These are phyloP conservation scores for Pseudanteris insignis DNA, from an alignment of 2,888 invertebrate species.

Conservation along the genomic window DNA sequence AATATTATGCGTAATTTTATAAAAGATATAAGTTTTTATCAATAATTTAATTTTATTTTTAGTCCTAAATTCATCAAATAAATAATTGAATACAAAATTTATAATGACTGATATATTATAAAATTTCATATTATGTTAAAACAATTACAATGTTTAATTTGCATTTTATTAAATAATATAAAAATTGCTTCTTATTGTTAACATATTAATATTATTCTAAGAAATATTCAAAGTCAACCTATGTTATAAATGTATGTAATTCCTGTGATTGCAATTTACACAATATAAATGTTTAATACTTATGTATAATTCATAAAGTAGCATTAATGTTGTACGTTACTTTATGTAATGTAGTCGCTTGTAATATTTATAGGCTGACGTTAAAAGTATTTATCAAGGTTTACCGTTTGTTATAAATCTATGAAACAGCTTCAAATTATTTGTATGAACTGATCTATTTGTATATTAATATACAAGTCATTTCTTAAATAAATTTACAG, in stretches of 20 bases:
- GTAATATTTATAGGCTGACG: conserved; percentile 33
- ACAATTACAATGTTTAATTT: no score
- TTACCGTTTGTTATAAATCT: conserved; percentile 28
- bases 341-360: conserved; percentile 27
- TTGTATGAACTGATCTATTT: conserved; percentile 34
- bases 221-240: conserved; percentile 18
- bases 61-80: no score
- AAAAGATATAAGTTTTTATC: no score
- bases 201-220: conserved; percentile 22
- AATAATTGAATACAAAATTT: no score
- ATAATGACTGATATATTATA: no score
- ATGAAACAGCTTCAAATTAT: conserved; percentile 25
- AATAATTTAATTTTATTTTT: no score
- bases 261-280: conserved; percentile 35
- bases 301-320: conserved; percentile 35
- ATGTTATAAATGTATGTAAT: conserved; percentile 30
- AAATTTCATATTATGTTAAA: no score
- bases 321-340: conserved; percentile 37
- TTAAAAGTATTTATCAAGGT: conserved; percentile 31
- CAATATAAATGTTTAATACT: conserved; percentile 31
- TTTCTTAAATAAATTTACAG: conserved; percentile 34
- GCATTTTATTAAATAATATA: no score
- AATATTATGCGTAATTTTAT: no score
- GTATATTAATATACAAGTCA: conserved; percentile 34
- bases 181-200: no score